A percentile compares a stretch with the other conserved stretches of the same genome.
These are phyloP conservation scores for Microcebus jonahi DNA, from an alignment of 2,113 vertebrate genomes.

Conservation along the genomic window DNA sequence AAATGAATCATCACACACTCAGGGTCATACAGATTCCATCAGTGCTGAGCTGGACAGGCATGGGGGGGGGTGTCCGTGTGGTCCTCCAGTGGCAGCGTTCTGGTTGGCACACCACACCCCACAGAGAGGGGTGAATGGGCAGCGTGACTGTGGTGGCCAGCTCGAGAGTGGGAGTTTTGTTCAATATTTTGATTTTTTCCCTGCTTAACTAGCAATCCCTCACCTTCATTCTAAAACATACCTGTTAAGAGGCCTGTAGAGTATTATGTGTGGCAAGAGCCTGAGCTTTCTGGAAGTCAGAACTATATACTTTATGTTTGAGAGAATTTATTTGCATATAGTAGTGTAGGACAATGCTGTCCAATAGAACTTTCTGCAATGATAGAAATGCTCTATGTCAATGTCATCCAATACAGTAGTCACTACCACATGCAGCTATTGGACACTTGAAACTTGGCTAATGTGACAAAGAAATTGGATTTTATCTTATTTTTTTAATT, in stretches of 20 bases:
- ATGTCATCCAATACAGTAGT: not conserved
- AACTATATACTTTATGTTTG: not conserved
- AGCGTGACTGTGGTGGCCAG: not conserved
- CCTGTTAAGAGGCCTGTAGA: not conserved
- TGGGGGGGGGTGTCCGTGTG: not conserved
- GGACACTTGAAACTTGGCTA: not conserved
- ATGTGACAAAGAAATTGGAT: not conserved
- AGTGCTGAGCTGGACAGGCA: not conserved
- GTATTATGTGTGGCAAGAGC: not conserved
- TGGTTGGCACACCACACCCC: not conserved
- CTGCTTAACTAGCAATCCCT: not conserved
- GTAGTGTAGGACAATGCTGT: not conserved
- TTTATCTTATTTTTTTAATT: not conserved
- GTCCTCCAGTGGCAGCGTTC: not conserved
- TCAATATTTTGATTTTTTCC: conserved; percentile 7
- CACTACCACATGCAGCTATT: not conserved
- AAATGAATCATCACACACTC: not conserved
- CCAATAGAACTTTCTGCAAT: not conserved
- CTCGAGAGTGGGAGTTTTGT: not conserved
- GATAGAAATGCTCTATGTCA: not conserved
- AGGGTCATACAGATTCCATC: not conserved
- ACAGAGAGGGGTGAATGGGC: too few relatives aligned
- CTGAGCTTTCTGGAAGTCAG: not conserved
- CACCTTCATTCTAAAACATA: not conserved
- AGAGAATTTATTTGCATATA: not conserved